Conservation (phyloP, 2,113 vertebrate species). For the Oryzias melastigma region DNA sequence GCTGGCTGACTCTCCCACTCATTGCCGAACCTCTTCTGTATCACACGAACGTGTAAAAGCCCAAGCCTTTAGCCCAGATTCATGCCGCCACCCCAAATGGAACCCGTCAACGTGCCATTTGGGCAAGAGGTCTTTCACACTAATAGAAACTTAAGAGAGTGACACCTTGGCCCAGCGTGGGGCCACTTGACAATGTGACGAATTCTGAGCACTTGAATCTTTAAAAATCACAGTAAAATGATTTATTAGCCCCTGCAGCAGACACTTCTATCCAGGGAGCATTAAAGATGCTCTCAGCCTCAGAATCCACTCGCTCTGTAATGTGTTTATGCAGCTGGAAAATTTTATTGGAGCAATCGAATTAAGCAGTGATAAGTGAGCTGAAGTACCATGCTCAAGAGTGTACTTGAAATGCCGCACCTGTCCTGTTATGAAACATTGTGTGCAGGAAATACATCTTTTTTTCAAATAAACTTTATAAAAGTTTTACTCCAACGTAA, state of each 20-base stretch:
- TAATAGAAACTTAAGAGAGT: conserved; percentile 74
- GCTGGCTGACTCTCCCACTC: conserved; percentile 62
- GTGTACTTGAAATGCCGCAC: conserved; percentile 66
- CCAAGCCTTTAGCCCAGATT: conserved; percentile 50
- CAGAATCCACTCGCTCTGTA: conserved; percentile 77
- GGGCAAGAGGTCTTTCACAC: conserved; percentile 71
- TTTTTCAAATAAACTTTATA: conserved; percentile 8
- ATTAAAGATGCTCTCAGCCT: conserved; percentile 71
- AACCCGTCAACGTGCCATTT: conserved; percentile 76
- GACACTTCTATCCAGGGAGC: conserved; percentile 64
- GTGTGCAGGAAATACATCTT: conserved; percentile 15
- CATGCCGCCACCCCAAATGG: conserved; percentile 70
- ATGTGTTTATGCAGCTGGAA: conserved; percentile 83
- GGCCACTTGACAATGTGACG: conserved; percentile 70
- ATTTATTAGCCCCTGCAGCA: conserved; percentile 70
- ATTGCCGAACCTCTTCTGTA: conserved; percentile 37
- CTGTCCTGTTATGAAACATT: conserved; percentile 53
- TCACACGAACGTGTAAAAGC: conserved; percentile 75
- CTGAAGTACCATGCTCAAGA: conserved; percentile 63
- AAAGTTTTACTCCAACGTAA: conserved; percentile 16
- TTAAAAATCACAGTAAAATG: conserved; percentile 63
- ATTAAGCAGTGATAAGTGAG: conserved; percentile 74
- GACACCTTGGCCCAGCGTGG: conserved; percentile 74
- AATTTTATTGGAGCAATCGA: conserved; percentile 78
- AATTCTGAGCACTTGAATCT: conserved; percentile 71